Base-by-base conservation (phyloP, 2,888 invertebrate species). In the Acanthococcus lagerstroemiae region DNA sequence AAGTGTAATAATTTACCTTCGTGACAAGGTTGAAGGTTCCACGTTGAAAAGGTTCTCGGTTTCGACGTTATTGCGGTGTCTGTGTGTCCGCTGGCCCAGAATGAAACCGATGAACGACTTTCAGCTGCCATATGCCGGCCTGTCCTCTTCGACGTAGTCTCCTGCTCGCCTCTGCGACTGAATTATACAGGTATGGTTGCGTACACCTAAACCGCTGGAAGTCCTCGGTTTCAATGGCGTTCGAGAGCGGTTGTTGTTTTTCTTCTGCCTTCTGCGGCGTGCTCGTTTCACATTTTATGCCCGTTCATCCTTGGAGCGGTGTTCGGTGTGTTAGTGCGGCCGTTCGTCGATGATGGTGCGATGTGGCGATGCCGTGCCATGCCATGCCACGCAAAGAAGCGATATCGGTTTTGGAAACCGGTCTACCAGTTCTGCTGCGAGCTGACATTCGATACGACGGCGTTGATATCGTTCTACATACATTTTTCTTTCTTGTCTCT, bases 181-280 rank as follows among this genome's bases (percentile, higher is more conserved):
- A 37, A 37, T 37, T 37, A 37, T 37, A n/a, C n/a, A n/a, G n/a
- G n/a, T n/a, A n/a, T n/a, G n/a, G n/a, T n/a, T n/a, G n/a, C n/a
- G n/a, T n/a, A n/a, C n/a, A n/a, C n/a, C 15, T 37, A 58, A 58
- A 58, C 58, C 58, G 58, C 58, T 58, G 58, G 58, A 58, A 58
- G 58, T 58, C 58, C 58, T 58, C 58, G 58, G 58, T 58, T 58
- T 58, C 46, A 58, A 58, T 48, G 58, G 57, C 26, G 48, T 45
- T 57, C 57, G 27, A 21, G 19, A 1, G n/a, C 37, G 12, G 37
- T 37, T 37, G 37, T 37, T 37, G 37, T 37, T 9, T n/a, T n/a
- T 37, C 48, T 21, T 19, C 19, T 48, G 12, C 48, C 19, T 37
- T 37, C n/a, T 37, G 12, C 3, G n/a, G 2, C 37, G 37, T 37